phyloP scores from a whole-genome alignment of 2,797 vertebrate species.

The Clamator glandarius region DNA sequence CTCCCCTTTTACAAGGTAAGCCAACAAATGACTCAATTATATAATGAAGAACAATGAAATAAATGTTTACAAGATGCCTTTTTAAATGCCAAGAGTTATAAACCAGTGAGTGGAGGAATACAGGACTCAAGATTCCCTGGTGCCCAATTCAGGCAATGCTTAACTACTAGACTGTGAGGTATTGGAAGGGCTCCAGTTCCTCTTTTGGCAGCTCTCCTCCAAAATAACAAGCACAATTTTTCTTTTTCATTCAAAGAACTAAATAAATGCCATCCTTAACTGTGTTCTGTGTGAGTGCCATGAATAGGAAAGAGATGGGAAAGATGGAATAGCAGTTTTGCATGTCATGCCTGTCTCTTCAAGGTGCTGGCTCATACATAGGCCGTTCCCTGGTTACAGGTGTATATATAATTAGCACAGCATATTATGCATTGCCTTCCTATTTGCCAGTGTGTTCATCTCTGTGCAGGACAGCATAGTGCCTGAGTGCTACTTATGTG shows the following conservation, averaged over 20 bases:
- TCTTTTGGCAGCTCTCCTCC: slow-evolving; percentile 49
- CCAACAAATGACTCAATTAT: slow-evolving; percentile 44
- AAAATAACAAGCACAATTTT: slow-evolving; percentile 60
- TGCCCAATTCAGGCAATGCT: slow-evolving; percentile 64
- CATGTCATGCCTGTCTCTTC: neutral
- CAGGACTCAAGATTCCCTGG: slow-evolving; percentile 16
- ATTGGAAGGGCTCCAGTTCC: slow-evolving; percentile 49
- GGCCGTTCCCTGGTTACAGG: slow-evolving; percentile 26
- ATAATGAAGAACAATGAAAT: slow-evolving; percentile 49
- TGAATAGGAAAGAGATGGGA: neutral
- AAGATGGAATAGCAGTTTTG: neutral
- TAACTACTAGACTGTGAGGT: slow-evolving; percentile 68
- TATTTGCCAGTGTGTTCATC: neutral
- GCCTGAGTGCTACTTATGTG: neutral
- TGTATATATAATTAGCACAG: slow-evolving; percentile 28
- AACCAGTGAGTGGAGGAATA: slow-evolving; percentile 60
- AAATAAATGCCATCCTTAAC: slow-evolving; percentile 40
- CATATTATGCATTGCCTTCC: slow-evolving; percentile 17
- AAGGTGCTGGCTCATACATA: neutral
- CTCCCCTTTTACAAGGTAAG: slow-evolving; percentile 54
- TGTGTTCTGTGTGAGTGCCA: neutral
- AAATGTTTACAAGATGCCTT: slow-evolving; percentile 62
- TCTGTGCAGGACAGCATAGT: neutral
- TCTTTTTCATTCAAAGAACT: slow-evolving; percentile 54
- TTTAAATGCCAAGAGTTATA: slow-evolving; percentile 51